Conservation (phyloP, 2,113 vertebrate genomes). For the Pimephales promelas region DNA sequence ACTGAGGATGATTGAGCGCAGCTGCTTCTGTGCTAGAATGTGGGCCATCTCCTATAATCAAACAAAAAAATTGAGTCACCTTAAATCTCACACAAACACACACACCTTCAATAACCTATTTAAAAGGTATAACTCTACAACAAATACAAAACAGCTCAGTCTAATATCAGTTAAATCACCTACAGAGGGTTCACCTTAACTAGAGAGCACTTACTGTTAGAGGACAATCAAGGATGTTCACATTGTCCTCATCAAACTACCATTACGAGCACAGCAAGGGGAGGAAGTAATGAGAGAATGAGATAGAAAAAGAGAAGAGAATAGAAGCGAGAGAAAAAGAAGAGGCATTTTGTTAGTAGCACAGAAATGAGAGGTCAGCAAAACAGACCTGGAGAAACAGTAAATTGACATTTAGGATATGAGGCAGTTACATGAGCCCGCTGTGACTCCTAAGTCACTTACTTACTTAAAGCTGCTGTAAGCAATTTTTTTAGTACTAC, state of each 20-base stretch:
- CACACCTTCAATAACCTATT: constrained; percentile 56
- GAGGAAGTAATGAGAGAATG: constrained; percentile 60
- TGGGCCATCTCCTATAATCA: constrained; percentile 92
- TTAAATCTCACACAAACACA: constrained; percentile 50
- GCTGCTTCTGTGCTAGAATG: constrained; percentile 95
- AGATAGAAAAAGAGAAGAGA: constrained; percentile 51
- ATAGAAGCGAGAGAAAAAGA: constrained; percentile 40
- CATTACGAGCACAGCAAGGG: constrained; percentile 68
- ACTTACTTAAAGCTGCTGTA: constrained; percentile 3
- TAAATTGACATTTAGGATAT: neutral
- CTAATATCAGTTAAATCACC: neutral
- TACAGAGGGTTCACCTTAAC: constrained; percentile 51
- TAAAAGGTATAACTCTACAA: constrained; percentile 63
- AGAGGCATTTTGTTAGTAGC: constrained; percentile 53
- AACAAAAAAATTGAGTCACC: constrained; percentile 38
- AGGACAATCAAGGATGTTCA: constrained; percentile 83
- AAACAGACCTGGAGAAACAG: neutral
- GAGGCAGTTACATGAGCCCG: neutral
- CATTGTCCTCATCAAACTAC: constrained; percentile 79
- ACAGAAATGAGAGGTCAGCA: constrained; percentile 48
- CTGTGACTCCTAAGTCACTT: neutral
- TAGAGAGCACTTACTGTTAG: constrained; percentile 79
- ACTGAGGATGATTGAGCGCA: constrained; percentile 91
- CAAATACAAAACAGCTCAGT: constrained; percentile 41
- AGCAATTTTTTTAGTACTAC: neutral